These are phyloP conservation scores for Pedetes capensis DNA, from an alignment of 2,113 vertebrate species.

Conservation along the genomic window DNA sequence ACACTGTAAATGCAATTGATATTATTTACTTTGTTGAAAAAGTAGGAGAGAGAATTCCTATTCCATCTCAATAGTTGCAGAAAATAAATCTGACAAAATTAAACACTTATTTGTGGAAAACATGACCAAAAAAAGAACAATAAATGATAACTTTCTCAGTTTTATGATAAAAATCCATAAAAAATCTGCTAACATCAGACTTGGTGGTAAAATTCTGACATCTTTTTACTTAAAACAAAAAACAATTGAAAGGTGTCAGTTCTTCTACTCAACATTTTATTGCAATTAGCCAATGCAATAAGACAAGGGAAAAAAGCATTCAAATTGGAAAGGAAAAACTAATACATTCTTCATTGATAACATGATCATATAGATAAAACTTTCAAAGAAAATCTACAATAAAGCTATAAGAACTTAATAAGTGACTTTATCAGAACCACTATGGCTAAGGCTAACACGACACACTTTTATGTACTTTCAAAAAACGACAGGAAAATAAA, in stretches of 20 bases:
- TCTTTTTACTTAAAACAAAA: neutral
- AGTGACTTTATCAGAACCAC: neutral
- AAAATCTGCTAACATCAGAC: neutral
- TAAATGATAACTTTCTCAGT: neutral
- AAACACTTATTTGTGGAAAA: neutral
- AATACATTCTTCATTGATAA: neutral
- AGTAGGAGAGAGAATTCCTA: neutral
- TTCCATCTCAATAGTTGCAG: neutral
- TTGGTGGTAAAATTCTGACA: neutral
- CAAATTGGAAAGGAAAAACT: neutral
- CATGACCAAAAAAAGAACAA: neutral
- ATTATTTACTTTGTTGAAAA: neutral
- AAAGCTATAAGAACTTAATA: neutral
- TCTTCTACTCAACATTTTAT: neutral
- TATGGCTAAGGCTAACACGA: neutral
- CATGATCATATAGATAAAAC: neutral
- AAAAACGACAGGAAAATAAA: neutral
- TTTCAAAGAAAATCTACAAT: neutral
- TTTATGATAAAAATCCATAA: neutral
- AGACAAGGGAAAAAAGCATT: neutral
- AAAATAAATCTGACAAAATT: neutral
- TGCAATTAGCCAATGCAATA: constrained; percentile 17
- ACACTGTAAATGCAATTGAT: neutral
- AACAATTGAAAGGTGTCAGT: neutral
- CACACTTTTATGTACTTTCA: neutral